Evolutionary conservation across 2,797 vertebrate genomes (phyloP).

Genomic region (Morus bassanus): DNA sequence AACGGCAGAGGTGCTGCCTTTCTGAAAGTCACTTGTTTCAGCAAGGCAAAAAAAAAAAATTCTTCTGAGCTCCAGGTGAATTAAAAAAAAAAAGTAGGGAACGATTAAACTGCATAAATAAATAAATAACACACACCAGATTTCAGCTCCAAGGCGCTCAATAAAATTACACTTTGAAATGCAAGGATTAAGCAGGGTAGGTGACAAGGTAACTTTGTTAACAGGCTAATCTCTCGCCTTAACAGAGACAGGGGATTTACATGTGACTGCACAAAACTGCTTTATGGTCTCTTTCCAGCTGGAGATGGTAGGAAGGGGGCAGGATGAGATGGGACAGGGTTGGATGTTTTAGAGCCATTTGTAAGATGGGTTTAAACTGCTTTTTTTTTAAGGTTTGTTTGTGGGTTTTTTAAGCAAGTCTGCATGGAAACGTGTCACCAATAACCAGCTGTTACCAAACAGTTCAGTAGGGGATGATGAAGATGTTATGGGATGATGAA

Average conservation of each 20-base stretch:
- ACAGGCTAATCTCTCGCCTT: constrained; percentile 68
- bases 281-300: constrained; percentile 63
- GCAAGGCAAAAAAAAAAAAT: background rate
- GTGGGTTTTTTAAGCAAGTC: background rate
- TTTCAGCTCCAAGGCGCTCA: constrained; percentile 56
- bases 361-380: background rate
- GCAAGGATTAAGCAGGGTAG: constrained; percentile 69
- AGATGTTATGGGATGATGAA: background rate
- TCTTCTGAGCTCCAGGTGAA: background rate
- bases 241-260: constrained; percentile 70
- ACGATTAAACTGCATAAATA: constrained; percentile 24
- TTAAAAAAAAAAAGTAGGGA: background rate
- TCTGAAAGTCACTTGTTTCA: background rate
- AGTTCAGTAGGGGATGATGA: background rate
- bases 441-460: background rate
- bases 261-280: constrained; percentile 60
- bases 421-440: background rate
- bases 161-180: constrained; percentile 72
- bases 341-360: constrained; percentile 5
- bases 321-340: background rate
- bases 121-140: constrained; percentile 52
- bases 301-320: constrained; percentile 23
- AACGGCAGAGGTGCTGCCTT: background rate
- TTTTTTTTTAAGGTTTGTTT: background rate
- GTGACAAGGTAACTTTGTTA: constrained; percentile 76